A percentile compares a stretch with the other conserved stretches of the same genome.
Conservation (phyloP, 2,888 invertebrate genomes). For the Drosophila picticornis region DNA sequence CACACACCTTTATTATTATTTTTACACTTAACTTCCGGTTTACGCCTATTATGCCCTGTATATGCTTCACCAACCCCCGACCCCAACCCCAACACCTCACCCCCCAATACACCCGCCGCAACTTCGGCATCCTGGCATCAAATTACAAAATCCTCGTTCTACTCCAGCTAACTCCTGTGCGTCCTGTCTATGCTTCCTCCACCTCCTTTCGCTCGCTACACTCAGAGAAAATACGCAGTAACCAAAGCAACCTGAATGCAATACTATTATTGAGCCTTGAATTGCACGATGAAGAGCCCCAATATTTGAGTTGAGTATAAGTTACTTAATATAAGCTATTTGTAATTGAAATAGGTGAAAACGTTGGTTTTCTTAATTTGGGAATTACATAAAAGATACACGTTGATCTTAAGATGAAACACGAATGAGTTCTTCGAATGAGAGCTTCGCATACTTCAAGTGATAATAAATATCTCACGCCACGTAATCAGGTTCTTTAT, state of each 20-base stretch:
- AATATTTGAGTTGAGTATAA: neutral
- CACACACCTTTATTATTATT: constrained; percentile 80
- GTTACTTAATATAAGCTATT: neutral
- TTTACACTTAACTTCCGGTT: constrained; percentile 82
- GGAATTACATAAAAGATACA: too few species aligned
- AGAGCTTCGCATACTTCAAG: too few species aligned
- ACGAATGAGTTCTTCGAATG: too few species aligned
- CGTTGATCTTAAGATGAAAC: too few species aligned
- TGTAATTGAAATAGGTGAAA: too few species aligned
- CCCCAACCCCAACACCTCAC: neutral
- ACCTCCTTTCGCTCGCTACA: neutral
- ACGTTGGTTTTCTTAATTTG: too few species aligned
- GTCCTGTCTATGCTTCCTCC: constrained; percentile 23
- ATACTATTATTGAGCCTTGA: neutral
- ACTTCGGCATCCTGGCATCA: constrained; percentile 60
- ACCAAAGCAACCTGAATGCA: neutral
- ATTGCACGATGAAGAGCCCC: neutral
- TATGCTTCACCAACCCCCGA: constrained; percentile 5
- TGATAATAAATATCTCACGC: neutral
- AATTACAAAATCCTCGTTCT: constrained; percentile 72
- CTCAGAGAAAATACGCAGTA: neutral
- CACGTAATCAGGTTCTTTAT: neutral
- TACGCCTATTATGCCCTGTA: constrained; percentile 73
- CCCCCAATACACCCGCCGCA: constrained; percentile 3
- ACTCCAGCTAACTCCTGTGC: constrained; percentile 17